Evolutionary conservation across 2,797 vertebrate genomes (phyloP), one percentile per base, ranked within the genome.

Genomic region (Pygocentrus nattereri): DNA sequence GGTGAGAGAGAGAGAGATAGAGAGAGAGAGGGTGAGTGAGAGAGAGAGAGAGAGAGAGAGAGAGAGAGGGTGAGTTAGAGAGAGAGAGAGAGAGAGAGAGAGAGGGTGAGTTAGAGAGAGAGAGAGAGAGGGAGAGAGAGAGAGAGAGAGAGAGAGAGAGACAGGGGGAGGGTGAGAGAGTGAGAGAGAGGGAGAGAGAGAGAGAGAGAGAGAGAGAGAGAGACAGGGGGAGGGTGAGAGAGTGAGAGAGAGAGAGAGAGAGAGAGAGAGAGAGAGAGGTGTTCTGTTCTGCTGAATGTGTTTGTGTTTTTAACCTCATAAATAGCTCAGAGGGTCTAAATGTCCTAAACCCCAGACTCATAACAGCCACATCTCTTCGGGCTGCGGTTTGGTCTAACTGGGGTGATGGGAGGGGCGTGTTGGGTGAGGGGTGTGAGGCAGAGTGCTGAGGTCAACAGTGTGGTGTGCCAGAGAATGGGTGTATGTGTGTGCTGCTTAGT

Each of bases 391-490:
- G 30, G 65, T 30, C 50, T 80, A 79, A 79, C 61, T 71, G 31
- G 67, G 61, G 23, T 67, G 34, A 31, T 23, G 67, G 25, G 75
- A 49, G 61, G 80, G 74, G 81, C 75, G 74, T 38, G 80, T 58
- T 74, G 61, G 77, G 76, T 78, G 82, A 78, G 84, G 78, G 50
- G 50, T 54, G 21, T 54, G 16, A 19, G 19, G 5, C 30, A 62
- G 65, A 54, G 69, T 76, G 47, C 64, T 79, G 54, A 84, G 69
- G 58, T 49, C 78, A 18, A 62, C 59, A 82, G 52, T 80, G 82
- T 83, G 85, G 83, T 80, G 23, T 84, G 73, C 78, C 38, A 76
- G 76, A 73, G 72, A 74, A 72, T 80, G 59, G 31, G 71, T 84
- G 61, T 82, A 38, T 79, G 69, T 81, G 59, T 76, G 54, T 78